Conservation (phyloP, 2,888 invertebrate species). For the Dendrolimus pini region DNA sequence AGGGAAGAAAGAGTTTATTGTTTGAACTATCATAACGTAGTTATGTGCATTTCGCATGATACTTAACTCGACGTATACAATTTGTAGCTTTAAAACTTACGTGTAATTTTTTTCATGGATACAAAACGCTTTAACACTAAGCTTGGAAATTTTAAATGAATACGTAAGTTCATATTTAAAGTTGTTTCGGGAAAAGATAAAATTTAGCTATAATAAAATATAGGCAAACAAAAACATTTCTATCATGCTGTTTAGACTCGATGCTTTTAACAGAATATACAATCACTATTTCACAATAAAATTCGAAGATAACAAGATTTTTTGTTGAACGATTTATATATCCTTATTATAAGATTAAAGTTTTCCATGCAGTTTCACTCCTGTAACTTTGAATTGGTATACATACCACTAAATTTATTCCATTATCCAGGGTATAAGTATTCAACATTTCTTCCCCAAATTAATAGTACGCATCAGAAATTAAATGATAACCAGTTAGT, state of each 20-base stretch:
- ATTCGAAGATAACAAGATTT: conserved; percentile 5
- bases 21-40: conserved; percentile 41
- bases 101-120: conserved; percentile 36
- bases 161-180: conserved; percentile 22
- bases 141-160: conserved; percentile 19
- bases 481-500: too few species aligned
- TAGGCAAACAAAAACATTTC: conserved; percentile 8
- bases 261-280: conserved; percentile 6
- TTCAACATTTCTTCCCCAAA: too few species aligned
- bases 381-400: too few species aligned
- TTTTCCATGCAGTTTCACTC: not conserved
- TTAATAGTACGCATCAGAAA: too few species aligned
- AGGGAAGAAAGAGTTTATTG: conserved; percentile 46
- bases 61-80: conserved; percentile 32
- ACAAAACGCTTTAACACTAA: conserved; percentile 15
- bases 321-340: conserved; percentile 7
- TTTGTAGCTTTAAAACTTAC: conserved; percentile 31
- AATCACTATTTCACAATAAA: conserved; percentile 8
- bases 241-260: conserved; percentile 7
- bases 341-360: not conserved
- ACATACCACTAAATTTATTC: too few species aligned
- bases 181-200: conserved; percentile 9
- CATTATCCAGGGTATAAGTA: too few species aligned
- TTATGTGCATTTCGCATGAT: conserved; percentile 30
- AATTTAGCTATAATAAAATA: conserved; percentile 7